Evolutionary conservation across 92 coral and sea anemone genomes (phyloP).

Genomic region (Muricea muricata): DNA sequence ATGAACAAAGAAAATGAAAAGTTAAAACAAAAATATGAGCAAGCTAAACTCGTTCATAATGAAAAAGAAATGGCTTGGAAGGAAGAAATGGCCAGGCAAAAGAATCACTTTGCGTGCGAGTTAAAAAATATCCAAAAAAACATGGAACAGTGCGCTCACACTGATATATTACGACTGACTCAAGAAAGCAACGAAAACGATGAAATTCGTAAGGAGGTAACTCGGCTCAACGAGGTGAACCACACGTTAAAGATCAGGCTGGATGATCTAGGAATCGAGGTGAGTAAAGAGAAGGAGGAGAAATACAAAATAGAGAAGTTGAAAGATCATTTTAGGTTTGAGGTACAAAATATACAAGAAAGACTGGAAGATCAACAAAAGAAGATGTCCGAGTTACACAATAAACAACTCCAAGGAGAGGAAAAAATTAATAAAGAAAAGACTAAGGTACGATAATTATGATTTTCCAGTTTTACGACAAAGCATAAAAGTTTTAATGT

Average conservation of each 20-base stretch:
- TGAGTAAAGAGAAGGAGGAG: slow-evolving; percentile 42
- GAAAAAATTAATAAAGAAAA: slow-evolving; percentile 7
- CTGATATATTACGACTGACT: not conserved
- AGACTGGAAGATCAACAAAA: slow-evolving; percentile 21
- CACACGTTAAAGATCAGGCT: slow-evolving; percentile 21
- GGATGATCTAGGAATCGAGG: slow-evolving; percentile 37
- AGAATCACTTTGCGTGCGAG: not conserved
- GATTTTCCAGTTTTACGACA: too few species aligned
- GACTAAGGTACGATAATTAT: slow-evolving; percentile 8
- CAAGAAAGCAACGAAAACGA: slow-evolving; percentile 9
- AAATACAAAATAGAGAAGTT: slow-evolving; percentile 37
- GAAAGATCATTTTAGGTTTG: slow-evolving; percentile 35
- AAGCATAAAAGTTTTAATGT: too few species aligned
- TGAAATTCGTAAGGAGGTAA: slow-evolving; percentile 7
- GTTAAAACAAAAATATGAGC: slow-evolving; percentile 33
- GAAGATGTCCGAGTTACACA: slow-evolving; percentile 12
- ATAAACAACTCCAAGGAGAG: not conserved
- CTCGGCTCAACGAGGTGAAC: slow-evolving; percentile 12
- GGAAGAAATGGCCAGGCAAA: slow-evolving; percentile 10
- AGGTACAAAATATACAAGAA: slow-evolving; percentile 25
- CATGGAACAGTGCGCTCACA: slow-evolving; percentile 1
- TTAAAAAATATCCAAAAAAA: not conserved
- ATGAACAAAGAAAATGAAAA: slow-evolving; percentile 46
- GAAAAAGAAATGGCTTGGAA: not conserved
- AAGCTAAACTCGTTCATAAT: slow-evolving; percentile 25